These are phyloP conservation scores for Eurois occulta DNA, from an alignment of 2,888 invertebrate species.

Conservation along the genomic window DNA sequence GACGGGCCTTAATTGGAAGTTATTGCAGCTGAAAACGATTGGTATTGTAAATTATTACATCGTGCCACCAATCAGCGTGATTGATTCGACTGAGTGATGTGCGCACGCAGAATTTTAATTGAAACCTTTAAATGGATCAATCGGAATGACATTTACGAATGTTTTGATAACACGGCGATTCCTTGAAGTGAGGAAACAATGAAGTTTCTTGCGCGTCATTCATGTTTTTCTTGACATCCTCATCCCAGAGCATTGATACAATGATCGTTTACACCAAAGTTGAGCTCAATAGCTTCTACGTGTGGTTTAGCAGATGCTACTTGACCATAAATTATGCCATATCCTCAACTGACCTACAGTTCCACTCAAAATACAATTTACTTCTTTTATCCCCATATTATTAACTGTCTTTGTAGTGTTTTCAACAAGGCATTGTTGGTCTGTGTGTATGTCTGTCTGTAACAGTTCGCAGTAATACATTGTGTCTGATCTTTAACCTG, in stretches of 20 bases:
- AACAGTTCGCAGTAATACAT: constrained; percentile 49
- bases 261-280: not conserved
- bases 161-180: constrained; percentile 60
- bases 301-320: constrained; percentile 41
- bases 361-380: constrained; percentile 30
- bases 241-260: not conserved
- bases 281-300: constrained; percentile 12
- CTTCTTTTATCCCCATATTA: constrained; percentile 24
- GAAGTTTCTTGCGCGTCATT: constrained; percentile 40
- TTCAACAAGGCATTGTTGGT: constrained; percentile 40
- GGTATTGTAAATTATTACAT: constrained; percentile 81
- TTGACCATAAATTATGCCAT: constrained; percentile 46
- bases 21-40: constrained; percentile 80
- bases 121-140: constrained; percentile 63
- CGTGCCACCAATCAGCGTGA: constrained; percentile 83
- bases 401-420: constrained; percentile 32
- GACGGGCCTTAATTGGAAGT: constrained; percentile 83
- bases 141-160: constrained; percentile 49
- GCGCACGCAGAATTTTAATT: constrained; percentile 73
- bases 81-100: constrained; percentile 77
- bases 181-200: constrained; percentile 54
- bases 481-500: constrained; percentile 60
- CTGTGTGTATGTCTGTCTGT: constrained; percentile 15
- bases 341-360: constrained; percentile 24
- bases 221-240: constrained; percentile 34